A percentile compares a stretch with the other conserved stretches of the same genome.
These are phyloP conservation scores for Epirrhoe alternata DNA, from an alignment of 2,888 invertebrate species.

Conservation along the genomic window DNA sequence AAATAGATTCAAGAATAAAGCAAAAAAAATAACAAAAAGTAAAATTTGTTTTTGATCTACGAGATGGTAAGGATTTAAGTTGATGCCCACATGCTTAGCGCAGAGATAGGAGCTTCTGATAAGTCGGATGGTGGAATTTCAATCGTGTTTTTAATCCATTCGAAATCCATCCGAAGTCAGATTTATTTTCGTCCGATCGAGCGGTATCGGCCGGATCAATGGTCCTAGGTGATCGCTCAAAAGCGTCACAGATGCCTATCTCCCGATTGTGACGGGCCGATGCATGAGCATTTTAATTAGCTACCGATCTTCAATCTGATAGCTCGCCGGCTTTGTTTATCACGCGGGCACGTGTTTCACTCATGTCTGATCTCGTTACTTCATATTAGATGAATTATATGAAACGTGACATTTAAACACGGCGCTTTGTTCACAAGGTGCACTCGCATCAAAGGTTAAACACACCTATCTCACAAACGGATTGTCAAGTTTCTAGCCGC, in stretches of 20 bases:
- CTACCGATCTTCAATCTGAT: constrained; percentile 75
- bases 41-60: neutral
- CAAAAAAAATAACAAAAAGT: neutral
- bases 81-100: neutral
- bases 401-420: constrained; percentile 42
- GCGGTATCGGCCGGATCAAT: constrained; percentile 29
- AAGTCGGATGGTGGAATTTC: neutral
- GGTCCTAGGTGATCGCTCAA: constrained; percentile 77
- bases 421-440: constrained; percentile 28
- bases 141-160: constrained; percentile 14
- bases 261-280: constrained; percentile 79
- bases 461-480: constrained; percentile 53
- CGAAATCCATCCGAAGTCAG: constrained; percentile 20
- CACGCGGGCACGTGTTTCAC: constrained; percentile 75
- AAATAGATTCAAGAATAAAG: too few relatives aligned
- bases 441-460: constrained; percentile 51
- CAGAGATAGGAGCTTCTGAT: neutral
- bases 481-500: constrained; percentile 59
- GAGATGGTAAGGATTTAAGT: neutral
- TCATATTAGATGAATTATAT: constrained; percentile 37
- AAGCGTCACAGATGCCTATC: constrained; percentile 75
- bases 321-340: constrained; percentile 74
- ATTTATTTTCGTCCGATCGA: constrained; percentile 47
- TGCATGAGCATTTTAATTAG: constrained; percentile 85
- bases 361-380: constrained; percentile 58